phyloP scores from a whole-genome alignment of 2,888 invertebrate genomes.

The Andrena praecox region DNA sequence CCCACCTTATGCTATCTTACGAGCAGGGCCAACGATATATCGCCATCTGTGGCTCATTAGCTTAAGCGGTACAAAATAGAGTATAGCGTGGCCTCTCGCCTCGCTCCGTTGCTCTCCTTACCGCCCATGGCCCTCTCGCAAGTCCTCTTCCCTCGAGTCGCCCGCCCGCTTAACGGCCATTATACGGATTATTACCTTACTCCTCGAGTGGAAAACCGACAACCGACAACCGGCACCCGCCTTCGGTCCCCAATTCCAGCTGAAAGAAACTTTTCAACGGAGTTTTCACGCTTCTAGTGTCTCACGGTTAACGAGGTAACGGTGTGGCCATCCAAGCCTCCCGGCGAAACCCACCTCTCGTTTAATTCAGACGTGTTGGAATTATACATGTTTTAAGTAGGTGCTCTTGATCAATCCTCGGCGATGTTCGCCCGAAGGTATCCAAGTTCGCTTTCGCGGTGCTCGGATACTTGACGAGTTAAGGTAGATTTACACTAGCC shows the following conservation, averaged over 20 bases:
- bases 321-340: background rate
- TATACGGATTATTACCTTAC: constrained; percentile 72
- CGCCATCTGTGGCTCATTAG: constrained; percentile 83
- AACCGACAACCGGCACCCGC: constrained; percentile 52
- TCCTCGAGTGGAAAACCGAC: constrained; percentile 65
- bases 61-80: constrained; percentile 82
- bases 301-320: background rate
- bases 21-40: constrained; percentile 70
- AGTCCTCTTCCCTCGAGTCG: constrained; percentile 25
- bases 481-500: too few relatives aligned
- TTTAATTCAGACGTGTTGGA: background rate
- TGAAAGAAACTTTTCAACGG: background rate
- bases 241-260: background rate
- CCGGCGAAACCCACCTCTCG: background rate
- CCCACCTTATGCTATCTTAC: constrained; percentile 61
- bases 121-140: constrained; percentile 22
- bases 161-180: constrained; percentile 63
- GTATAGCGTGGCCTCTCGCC: constrained; percentile 68
- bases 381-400: background rate
- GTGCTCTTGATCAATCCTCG: background rate
- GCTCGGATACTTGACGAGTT: background rate
- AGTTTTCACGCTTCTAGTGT: background rate
- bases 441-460: background rate
- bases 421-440: background rate
- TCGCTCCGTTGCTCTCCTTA: constrained; percentile 57